A percentile compares a stretch with the other conserved stretches of the same genome.
phyloP scores from a whole-genome alignment of 1,140 invertebrate genomes.

The Ladona fulva region DNA sequence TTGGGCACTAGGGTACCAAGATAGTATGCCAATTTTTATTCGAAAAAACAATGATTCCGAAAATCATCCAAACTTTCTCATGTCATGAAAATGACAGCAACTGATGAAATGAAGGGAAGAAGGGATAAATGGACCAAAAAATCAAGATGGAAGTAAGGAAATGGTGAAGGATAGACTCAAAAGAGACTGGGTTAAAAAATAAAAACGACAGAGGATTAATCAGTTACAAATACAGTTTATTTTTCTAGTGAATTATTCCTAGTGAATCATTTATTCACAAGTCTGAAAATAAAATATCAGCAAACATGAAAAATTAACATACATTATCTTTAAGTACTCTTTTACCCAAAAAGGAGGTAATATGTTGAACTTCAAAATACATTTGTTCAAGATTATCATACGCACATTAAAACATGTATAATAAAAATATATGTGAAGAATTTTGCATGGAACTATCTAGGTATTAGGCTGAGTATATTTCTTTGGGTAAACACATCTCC shows the following conservation, averaged over 20 bases:
- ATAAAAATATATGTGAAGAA: conserved; percentile 37
- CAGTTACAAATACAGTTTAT: conserved; percentile 26
- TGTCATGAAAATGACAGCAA: too few relatives aligned
- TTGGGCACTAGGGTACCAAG: too few relatives aligned
- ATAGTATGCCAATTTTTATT: too few relatives aligned
- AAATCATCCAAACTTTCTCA: too few relatives aligned
- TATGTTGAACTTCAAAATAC: conserved; percentile 34
- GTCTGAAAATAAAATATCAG: conserved; percentile 37
- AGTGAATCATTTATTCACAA: conserved; percentile 36
- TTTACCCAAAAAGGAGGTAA: conserved; percentile 31
- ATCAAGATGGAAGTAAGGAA: too few relatives aligned
- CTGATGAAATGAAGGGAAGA: too few relatives aligned
- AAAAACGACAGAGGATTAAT: conserved; percentile 13
- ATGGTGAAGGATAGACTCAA: too few relatives aligned
- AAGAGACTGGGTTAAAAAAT: neutral
- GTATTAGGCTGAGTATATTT: conserved; percentile 25
- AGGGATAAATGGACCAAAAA: too few relatives aligned
- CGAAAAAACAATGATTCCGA: too few relatives aligned
- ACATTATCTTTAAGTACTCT: conserved; percentile 32
- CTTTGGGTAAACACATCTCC: conserved; percentile 26
- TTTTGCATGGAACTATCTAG: conserved; percentile 35
- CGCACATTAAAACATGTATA: conserved; percentile 35
- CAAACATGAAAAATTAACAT: conserved; percentile 36
- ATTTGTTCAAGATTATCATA: conserved; percentile 34
- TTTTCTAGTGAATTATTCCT: conserved; percentile 25